Evolutionary conservation across 2,797 vertebrate species (phyloP), one percentile per base, ranked within the genome.

Genomic region (Macroramphosus scolopax): DNA sequence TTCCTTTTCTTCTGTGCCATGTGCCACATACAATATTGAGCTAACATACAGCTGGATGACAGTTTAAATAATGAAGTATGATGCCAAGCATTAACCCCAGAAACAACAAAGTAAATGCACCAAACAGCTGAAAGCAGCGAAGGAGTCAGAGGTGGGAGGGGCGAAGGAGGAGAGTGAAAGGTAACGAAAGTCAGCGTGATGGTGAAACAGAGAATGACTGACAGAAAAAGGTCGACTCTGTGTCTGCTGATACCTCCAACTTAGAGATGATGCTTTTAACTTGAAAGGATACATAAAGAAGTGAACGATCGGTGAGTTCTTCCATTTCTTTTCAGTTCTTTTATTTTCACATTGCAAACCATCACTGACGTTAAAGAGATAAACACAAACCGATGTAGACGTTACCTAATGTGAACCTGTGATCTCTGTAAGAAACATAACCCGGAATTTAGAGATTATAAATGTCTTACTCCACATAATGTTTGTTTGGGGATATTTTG

Each of bases 291-390:
- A 40, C 32, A 42, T 44, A 22, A 28, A 42, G 43, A 42, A 57
- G 53, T 55, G n/a, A 49, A 46, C 53, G 16, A 7, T 14, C 17
- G 76, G 88, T 88, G 53, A 88, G 88, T 89, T 88, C n/a, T 46
- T 24, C 14, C 2, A 13, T 32, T 42, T 29, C 29, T 34, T 14
- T 17, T 41, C 15, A 12, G 20, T 36, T 4, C 2, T 32, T 6
- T 18, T 4, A 39, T 36, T 33, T 8, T 22, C 4, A 5, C 25
- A 22, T 22, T 20, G 12, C 25, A 26, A 32, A 10, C 33, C 4
- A 31, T 9, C 3, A 7, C 7, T 26, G 15, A 12, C 7, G 16
- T 56, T 30, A 32, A 6, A 16, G n/a, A n/a, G n/a, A n/a, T n/a
- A n/a, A n/a, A n/a, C n/a, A n/a, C n/a, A n/a, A n/a, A n/a, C n/a